Percentiles rank a stretch among this genome's conserved stretches.
phyloP scores from a whole-genome alignment of 2,113 vertebrate genomes.

The Sminthopsis crassicaudata region DNA sequence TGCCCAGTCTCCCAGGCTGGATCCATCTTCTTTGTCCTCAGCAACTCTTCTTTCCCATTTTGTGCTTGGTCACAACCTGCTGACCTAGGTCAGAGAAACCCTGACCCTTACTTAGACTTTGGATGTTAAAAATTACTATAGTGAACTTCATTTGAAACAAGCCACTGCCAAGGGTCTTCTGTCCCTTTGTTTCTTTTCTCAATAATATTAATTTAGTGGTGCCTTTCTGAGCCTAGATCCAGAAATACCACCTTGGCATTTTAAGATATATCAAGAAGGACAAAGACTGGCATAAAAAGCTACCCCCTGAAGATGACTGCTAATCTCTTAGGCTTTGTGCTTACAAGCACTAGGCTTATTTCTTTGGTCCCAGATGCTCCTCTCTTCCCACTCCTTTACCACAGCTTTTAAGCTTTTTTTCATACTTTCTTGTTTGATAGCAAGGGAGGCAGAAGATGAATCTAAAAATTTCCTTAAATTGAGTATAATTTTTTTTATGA shows the following conservation, averaged over 20 bases:
- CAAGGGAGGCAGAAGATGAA: conserved; percentile 1
- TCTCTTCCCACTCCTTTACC: conserved; percentile 20
- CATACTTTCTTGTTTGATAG: neutral
- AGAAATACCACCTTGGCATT: conserved; percentile 59
- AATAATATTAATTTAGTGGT: neutral
- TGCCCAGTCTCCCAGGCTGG: too few species aligned
- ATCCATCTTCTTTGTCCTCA: too few species aligned
- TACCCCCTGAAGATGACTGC: conserved; percentile 47
- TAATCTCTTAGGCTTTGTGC: conserved; percentile 44
- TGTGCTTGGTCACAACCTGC: too few species aligned
- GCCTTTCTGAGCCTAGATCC: neutral
- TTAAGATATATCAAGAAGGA: conserved; percentile 54
- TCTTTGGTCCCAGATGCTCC: neutral
- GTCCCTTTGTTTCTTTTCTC: too few species aligned
- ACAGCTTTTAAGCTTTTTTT: conserved; percentile 38
- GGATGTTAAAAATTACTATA: too few species aligned
- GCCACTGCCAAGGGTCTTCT: neutral
- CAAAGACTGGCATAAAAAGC: conserved; percentile 7
- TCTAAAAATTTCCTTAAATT: conserved; percentile 58
- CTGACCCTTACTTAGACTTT: too few species aligned
- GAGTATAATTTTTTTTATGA: conserved; percentile 14
- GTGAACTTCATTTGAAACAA: neutral
- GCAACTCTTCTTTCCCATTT: too few species aligned
- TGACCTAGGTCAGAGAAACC: too few species aligned
- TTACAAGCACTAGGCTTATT: neutral